Percentiles rank a stretch among this genome's conserved stretches.
These are phyloP conservation scores for Falco berigora DNA, from an alignment of 2,797 vertebrate genomes.

Conservation along the genomic window DNA sequence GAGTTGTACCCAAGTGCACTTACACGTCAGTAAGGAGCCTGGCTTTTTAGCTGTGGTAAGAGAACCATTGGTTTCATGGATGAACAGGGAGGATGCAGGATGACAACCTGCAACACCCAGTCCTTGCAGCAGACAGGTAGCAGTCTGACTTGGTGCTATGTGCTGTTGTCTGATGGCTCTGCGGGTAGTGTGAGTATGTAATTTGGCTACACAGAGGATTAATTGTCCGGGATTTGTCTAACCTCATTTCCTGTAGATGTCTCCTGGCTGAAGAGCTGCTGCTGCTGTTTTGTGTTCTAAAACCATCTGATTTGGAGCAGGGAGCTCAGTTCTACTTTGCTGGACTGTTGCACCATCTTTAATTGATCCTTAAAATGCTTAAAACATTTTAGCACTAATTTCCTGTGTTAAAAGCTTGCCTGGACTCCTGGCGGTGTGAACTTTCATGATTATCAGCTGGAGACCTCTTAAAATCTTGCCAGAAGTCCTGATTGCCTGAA, in stretches of 20 bases:
- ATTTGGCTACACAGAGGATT: conserved; percentile 2
- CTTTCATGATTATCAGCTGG: conserved; percentile 55
- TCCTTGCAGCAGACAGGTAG: background rate
- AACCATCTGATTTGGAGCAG: background rate
- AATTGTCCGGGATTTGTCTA: conserved; percentile 26
- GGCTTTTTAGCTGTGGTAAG: background rate
- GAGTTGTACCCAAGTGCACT: background rate
- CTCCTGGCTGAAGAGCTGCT: background rate
- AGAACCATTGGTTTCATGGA: background rate
- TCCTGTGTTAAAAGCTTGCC: conserved; percentile 63
- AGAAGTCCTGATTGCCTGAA: conserved; percentile 30
- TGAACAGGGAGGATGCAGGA: background rate
- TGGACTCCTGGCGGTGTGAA: conserved; percentile 49
- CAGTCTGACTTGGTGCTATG: background rate
- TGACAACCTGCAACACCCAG: background rate
- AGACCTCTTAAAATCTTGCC: conserved; percentile 52
- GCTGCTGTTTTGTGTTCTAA: background rate
- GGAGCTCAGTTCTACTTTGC: background rate
- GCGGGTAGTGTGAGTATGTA: background rate
- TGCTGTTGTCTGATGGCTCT: background rate
- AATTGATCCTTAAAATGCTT: conserved; percentile 47
- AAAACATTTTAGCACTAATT: conserved; percentile 48
- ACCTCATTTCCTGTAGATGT: conserved; percentile 11
- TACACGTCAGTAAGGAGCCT: background rate
- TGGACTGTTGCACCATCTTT: background rate